Conservation (phyloP, 2,888 invertebrate species). For the Torymus tubicola region DNA sequence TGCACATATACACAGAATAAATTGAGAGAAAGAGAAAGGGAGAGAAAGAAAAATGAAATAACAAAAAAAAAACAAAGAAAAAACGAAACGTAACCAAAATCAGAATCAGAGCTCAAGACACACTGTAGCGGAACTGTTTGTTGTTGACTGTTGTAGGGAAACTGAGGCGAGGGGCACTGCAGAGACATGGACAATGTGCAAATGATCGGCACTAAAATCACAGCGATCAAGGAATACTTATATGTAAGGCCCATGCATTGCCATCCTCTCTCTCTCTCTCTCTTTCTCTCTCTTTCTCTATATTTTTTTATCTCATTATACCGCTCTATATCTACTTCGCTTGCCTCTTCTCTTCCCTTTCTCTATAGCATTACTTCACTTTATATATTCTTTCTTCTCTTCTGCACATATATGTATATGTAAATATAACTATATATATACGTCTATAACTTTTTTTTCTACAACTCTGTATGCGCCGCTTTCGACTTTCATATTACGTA, state of each 20-base stretch:
- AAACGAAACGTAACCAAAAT: constrained; percentile 15
- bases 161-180: constrained; percentile 71
- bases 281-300: constrained; percentile 19
- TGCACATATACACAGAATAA: too few species aligned
- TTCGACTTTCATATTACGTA: constrained; percentile 4
- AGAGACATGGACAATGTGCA: constrained; percentile 76
- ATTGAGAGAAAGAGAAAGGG: too few species aligned
- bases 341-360: constrained; percentile 2
- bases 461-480: background rate
- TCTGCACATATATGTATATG: constrained; percentile 4
- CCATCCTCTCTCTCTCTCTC: background rate
- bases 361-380: background rate
- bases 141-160: constrained; percentile 75
- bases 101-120: constrained; percentile 56
- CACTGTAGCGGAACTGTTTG: constrained; percentile 71
- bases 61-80: background rate
- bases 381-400: constrained; percentile 4
- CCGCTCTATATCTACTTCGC: background rate
- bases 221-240: constrained; percentile 76
- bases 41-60: background rate
- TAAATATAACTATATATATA: background rate
- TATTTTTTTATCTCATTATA: constrained; percentile 9
- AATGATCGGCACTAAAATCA: constrained; percentile 76
- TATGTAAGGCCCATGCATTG: constrained; percentile 71
- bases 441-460: background rate